Evolutionary conservation across 2,888 invertebrate genomes (phyloP).

Genomic region (Ischnura elegans): DNA sequence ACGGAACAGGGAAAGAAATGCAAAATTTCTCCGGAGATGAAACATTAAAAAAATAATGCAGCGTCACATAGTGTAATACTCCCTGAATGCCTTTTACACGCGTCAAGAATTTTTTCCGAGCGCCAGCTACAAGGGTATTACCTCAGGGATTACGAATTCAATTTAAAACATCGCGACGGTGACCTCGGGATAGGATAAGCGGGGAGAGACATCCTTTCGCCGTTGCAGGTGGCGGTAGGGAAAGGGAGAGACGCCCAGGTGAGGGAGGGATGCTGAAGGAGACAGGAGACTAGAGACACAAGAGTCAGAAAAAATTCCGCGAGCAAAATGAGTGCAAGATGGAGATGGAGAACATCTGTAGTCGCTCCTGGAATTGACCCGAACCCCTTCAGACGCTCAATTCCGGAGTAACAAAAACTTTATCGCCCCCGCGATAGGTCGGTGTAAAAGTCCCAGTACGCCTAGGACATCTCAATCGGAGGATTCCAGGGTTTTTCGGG

Average conservation of each 20-base stretch:
- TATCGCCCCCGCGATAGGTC: not conserved
- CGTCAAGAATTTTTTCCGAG: not conserved
- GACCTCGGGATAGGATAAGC: not conserved
- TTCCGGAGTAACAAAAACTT: slow-evolving; percentile 40
- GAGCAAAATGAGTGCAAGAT: not conserved
- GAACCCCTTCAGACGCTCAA: slow-evolving; percentile 50
- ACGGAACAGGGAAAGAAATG: not conserved
- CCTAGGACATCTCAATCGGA: slow-evolving; percentile 50
- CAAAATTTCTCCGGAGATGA: not conserved
- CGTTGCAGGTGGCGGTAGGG: not conserved
- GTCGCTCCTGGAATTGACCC: slow-evolving; percentile 44
- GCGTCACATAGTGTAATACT: not conserved
- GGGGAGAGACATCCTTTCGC: too few species aligned
- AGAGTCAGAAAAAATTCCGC: not conserved
- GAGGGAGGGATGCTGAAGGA: not conserved
- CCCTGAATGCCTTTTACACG: not conserved
- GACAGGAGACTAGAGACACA: not conserved
- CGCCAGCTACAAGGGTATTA: not conserved
- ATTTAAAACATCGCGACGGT: not conserved
- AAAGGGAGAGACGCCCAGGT: not conserved
- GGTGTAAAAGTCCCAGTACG: slow-evolving; percentile 14
- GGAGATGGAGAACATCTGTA: slow-evolving; percentile 51
- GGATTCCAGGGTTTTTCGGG: not conserved
- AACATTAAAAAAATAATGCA: not conserved
- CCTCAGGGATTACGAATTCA: slow-evolving; percentile 16